phyloP scores from a whole-genome alignment of 2,888 invertebrate genomes.

The Acronicta leporina region DNA sequence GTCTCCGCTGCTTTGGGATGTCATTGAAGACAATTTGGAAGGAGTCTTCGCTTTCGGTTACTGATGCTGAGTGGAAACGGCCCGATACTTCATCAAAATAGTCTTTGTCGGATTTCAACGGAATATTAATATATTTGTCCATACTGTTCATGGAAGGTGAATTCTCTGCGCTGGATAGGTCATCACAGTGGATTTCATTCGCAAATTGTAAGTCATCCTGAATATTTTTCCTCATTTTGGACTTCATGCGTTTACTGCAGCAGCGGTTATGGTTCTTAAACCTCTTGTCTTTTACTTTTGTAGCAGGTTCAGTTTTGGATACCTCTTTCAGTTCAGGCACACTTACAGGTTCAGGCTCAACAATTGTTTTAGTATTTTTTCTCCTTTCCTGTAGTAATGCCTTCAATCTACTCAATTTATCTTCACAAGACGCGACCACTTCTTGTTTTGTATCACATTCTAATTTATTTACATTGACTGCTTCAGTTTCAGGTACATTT shows the following conservation, averaged over 20 bases:
- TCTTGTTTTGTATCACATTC: conserved; percentile 52
- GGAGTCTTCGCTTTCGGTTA: conserved; percentile 77
- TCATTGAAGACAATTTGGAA: conserved; percentile 85
- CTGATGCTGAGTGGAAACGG: conserved; percentile 71
- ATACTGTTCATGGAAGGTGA: conserved; percentile 57
- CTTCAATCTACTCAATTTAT: conserved; percentile 77
- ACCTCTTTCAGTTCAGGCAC: conserved; percentile 11
- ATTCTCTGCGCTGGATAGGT: conserved; percentile 64
- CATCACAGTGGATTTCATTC: conserved; percentile 66
- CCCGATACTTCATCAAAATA: conserved; percentile 81
- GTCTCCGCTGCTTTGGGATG: conserved; percentile 60
- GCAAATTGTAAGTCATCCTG: conserved; percentile 71
- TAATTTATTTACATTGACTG: conserved; percentile 27
- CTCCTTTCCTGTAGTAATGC: conserved; percentile 68
- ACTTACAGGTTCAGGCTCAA: conserved; percentile 37
- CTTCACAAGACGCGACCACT: conserved; percentile 76
- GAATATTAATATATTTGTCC: conserved; percentile 33
- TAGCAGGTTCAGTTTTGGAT: conserved; percentile 46
- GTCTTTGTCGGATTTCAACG: conserved; percentile 50
- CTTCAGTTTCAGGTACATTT: conserved; percentile 44
- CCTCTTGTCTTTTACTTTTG: conserved; percentile 63
- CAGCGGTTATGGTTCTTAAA: conserved; percentile 67
- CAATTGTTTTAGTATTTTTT: conserved; percentile 45
- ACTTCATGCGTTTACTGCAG: conserved; percentile 62
- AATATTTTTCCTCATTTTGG: conserved; percentile 64